Evolutionary conservation across 2,797 vertebrate species (phyloP).

Genomic region (Gephyroberyx darwinii): DNA sequence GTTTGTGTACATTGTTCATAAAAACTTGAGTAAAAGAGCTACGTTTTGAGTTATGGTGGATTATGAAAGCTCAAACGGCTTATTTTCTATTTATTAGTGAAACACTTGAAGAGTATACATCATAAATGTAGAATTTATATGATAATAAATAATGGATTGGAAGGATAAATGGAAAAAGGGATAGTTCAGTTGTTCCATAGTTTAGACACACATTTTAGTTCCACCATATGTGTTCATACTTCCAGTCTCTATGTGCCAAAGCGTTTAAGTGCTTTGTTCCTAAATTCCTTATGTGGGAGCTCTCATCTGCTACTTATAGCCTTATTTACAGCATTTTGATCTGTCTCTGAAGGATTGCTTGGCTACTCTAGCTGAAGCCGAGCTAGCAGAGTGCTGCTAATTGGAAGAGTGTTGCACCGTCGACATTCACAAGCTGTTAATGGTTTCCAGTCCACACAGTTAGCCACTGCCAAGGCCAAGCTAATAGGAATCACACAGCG

Average conservation of each 20-base stretch:
- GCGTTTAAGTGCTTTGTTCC: constrained; percentile 29
- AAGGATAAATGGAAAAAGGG: too few relatives aligned
- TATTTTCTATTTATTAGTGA: too few relatives aligned
- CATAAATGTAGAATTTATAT: not conserved
- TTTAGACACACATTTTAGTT: not conserved
- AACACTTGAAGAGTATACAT: too few relatives aligned
- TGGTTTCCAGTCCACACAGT: constrained; percentile 69
- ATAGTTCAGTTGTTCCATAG: not conserved
- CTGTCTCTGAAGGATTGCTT: constrained; percentile 59
- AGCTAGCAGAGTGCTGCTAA: constrained; percentile 60
- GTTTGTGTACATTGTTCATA: too few relatives aligned
- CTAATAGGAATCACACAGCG: constrained; percentile 50
- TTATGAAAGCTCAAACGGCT: too few relatives aligned
- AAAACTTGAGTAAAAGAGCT: too few relatives aligned
- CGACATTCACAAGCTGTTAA: constrained; percentile 78
- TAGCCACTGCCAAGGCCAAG: constrained; percentile 48
- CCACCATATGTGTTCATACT: not conserved
- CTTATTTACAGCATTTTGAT: constrained; percentile 47
- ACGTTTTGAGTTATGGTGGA: too few relatives aligned
- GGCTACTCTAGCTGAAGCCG: constrained; percentile 48
- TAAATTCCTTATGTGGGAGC: constrained; percentile 33
- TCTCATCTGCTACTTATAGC: constrained; percentile 47
- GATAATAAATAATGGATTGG: not conserved
- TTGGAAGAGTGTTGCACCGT: constrained; percentile 66
- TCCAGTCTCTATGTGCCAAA: not conserved